Evolutionary conservation across 2,888 invertebrate species (phyloP), one percentile per base, ranked within the genome.

Genomic region (Apamea monoglypha): DNA sequence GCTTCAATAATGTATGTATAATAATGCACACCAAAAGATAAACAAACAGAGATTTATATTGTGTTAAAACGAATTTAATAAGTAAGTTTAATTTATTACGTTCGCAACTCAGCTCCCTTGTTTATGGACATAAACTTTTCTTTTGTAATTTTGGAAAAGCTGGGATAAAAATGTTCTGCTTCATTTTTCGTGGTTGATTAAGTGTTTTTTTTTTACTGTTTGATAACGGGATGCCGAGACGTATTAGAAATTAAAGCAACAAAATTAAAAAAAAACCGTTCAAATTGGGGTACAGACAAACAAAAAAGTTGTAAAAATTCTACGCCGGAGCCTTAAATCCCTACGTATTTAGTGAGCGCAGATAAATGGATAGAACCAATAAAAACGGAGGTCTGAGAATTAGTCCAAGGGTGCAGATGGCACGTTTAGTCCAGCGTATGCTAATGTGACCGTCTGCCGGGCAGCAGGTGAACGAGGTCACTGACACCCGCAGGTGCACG

Each of bases 401-500:
- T 78, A 71, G 86, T 83, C 80, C 84, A 91, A 78, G 85, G 85
- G 90, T 88, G 84, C 86, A 87, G 87, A 87, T 87, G 88, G 88
- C 88, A 88, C 87, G 89, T 91, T 87, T 87, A 84, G 84, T 84
- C 88, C 88, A 89, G 87, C 90, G 88, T 94, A 94, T 95, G 94
- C 89, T 93, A 95, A 95, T 93, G 88, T 86, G 90, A 89, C 88
- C 90, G 90, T 91, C 90, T 91, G 91, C 88, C 89, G 87, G 88
- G 89, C 90, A 92, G 95, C 96, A 96, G 96, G 96, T 96, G 96
- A 95, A 91, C 89, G 92, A 89, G 96, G 95, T 96, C 96, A 94
- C 89, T 93, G 96, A 95, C 96, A 91, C 91, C 88, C 91, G 93
- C 94, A 95, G 95, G 94, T 94, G 95, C 90, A 86, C 82, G 81